Evolutionary conservation across 2,113 vertebrate genomes (phyloP).

Genomic region (Sorex fumeus): DNA sequence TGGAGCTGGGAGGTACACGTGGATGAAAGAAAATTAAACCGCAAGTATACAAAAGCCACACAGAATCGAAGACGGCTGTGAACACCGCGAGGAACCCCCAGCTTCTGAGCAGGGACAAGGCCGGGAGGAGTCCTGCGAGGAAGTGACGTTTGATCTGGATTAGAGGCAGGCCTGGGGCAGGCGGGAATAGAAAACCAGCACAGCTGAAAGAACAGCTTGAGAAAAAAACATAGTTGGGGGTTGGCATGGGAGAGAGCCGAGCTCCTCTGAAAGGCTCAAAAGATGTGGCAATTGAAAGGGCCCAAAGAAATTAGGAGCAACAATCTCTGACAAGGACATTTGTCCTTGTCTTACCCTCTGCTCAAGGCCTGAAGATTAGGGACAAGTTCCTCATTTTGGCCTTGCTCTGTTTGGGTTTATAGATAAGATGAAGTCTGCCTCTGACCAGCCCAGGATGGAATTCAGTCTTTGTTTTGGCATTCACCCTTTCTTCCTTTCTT

Average conservation of each 20-base stretch:
- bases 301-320: too few species aligned
- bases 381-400: too few species aligned
- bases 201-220: conserved; percentile 8
- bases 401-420: too few species aligned
- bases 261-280: neutral
- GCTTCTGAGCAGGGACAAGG: too few species aligned
- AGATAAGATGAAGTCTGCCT: too few species aligned
- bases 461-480: too few species aligned
- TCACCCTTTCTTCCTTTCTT: too few species aligned
- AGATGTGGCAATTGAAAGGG: too few species aligned
- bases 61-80: neutral
- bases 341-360: too few species aligned
- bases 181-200: neutral
- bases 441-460: too few species aligned
- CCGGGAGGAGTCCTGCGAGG: neutral
- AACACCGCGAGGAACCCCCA: neutral
- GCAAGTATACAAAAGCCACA: neutral
- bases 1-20: neutral
- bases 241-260: neutral
- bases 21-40: neutral
- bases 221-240: neutral
- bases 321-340: too few species aligned
- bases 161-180: neutral
- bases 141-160: neutral
- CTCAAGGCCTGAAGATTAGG: too few species aligned